Percentiles rank a stretch among this genome's conserved stretches.
Conservation (phyloP, 2,888 invertebrate genomes). For the Melanostoma mellinum region DNA sequence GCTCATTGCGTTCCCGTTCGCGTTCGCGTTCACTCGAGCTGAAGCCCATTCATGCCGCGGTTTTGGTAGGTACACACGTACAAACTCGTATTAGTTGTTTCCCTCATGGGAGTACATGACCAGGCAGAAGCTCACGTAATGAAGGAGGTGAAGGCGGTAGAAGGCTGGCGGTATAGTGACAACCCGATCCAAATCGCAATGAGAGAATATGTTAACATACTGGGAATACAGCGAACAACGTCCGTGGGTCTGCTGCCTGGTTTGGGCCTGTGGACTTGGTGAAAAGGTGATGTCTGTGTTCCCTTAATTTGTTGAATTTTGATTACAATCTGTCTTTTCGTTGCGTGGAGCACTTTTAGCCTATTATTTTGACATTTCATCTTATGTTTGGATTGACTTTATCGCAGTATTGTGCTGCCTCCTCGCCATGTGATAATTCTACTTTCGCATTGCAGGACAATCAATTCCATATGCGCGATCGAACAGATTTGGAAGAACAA, state of each 20-base stretch:
- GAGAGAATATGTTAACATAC: constrained; percentile 67
- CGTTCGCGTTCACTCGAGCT: constrained; percentile 18
- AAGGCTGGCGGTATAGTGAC: constrained; percentile 17
- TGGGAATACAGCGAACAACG: constrained; percentile 43
- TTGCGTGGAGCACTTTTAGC: constrained; percentile 73
- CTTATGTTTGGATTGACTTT: constrained; percentile 63
- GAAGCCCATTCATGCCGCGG: constrained; percentile 65
- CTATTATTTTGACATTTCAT: constrained; percentile 73
- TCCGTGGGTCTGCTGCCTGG: neutral
- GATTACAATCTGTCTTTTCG: constrained; percentile 76
- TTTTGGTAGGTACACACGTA: constrained; percentile 53
- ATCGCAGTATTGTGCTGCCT: constrained; percentile 44
- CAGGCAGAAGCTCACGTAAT: constrained; percentile 35
- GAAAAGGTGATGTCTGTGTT: constrained; percentile 76
- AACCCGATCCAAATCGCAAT: constrained; percentile 59
- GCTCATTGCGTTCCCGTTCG: constrained; percentile 66
- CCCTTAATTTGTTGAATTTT: constrained; percentile 77
- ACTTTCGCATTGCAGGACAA: constrained; percentile 6
- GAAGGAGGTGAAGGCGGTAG: constrained; percentile 57
- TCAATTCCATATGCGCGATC: constrained; percentile 1
- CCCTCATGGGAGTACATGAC: constrained; percentile 67
- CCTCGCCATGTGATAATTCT: constrained; percentile 12
- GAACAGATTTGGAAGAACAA: constrained; percentile 6
- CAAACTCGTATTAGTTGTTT: constrained; percentile 29
- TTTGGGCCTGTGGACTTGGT: constrained; percentile 45